Evolutionary conservation across 2,888 invertebrate genomes (phyloP), one percentile per base, ranked within the genome.

Genomic region (Philaethria dido): DNA sequence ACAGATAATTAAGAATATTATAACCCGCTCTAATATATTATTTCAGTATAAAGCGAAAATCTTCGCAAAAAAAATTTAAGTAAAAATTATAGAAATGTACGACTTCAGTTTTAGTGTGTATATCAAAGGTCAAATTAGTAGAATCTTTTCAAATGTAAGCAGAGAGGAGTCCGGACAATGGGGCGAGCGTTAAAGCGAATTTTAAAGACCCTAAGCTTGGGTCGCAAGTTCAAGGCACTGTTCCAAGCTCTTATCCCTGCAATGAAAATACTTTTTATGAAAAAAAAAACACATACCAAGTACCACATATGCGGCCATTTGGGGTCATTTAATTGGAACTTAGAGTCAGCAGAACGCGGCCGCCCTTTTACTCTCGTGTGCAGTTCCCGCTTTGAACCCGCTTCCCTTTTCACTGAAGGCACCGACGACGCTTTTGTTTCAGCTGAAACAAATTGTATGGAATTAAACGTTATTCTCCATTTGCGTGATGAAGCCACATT

Each of bases 261-360:
- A n/a, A n/a, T n/a, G n/a, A n/a, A n/a, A n/a, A n/a, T n/a, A n/a
- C n/a, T 36, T 8, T 9, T 8, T n/a, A 42, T n/a, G 4, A n/a
- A 0, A 14, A 39, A 1, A 39, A 42, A 39, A 42, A 18, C 45
- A 18, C 97, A 95, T 93, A 98, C 98, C 95, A 99, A 93, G 92
- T 99, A 99, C 99, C 99, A 99, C 98, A 98, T 98, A 77, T 96
- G 95, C 42, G 96, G 95, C 99, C 99, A 99, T 88, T 97, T 96
- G 39, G 97, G 97, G 91, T 99, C 99, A 82, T 96, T 96, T 73
- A 97, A 93, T 72, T 93, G 90, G 75, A 92, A 92, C 77, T 89
- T 89, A 68, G 87, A 82, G 79, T 89, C 88, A 8, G 89, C 84
- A 20, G 90, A 82, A 59, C 89, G 80, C 69, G 89, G 82, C 80